Conservation (phyloP, 2,888 invertebrate genomes). For the Hesperia comma region DNA sequence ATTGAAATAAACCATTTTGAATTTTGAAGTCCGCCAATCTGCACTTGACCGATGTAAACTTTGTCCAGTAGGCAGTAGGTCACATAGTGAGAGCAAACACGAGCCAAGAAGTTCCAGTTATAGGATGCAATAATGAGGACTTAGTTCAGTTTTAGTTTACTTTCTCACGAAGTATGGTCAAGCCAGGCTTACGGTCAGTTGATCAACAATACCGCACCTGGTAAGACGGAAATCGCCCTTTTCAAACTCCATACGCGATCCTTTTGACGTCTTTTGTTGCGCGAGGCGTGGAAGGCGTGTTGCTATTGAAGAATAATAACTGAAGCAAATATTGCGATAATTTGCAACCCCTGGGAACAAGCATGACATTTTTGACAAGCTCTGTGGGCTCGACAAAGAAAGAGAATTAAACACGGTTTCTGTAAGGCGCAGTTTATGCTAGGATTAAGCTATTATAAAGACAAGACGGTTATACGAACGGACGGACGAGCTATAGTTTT, state of each 20-base stretch:
- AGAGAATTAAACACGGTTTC: slow-evolving; percentile 66
- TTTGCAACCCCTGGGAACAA: slow-evolving; percentile 74
- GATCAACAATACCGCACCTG: slow-evolving; percentile 76
- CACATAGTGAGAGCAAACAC: no score
- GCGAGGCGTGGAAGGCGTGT: slow-evolving; percentile 71
- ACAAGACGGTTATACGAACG: slow-evolving; percentile 42
- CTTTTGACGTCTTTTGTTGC: slow-evolving; percentile 68
- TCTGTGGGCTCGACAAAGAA: slow-evolving; percentile 59
- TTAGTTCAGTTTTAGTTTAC: neutral
- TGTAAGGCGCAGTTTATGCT: slow-evolving; percentile 58
- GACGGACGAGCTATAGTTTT: slow-evolving; percentile 39
- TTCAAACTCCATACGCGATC: slow-evolving; percentile 62
- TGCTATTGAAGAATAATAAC: slow-evolving; percentile 63
- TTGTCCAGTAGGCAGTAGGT: no score
- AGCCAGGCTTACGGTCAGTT: slow-evolving; percentile 76
- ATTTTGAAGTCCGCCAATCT: no score
- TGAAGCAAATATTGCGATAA: slow-evolving; percentile 75
- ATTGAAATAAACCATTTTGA: no score
- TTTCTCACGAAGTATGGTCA: slow-evolving; percentile 76
- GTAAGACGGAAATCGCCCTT: slow-evolving; percentile 73
- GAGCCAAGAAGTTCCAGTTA: no score
- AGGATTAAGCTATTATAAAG: slow-evolving; percentile 50
- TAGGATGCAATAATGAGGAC: no score
- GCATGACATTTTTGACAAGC: slow-evolving; percentile 77
- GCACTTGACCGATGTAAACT: no score